Evolutionary conservation across 2,113 vertebrate species (phyloP).

Genomic region (Nycticorax nycticorax): DNA sequence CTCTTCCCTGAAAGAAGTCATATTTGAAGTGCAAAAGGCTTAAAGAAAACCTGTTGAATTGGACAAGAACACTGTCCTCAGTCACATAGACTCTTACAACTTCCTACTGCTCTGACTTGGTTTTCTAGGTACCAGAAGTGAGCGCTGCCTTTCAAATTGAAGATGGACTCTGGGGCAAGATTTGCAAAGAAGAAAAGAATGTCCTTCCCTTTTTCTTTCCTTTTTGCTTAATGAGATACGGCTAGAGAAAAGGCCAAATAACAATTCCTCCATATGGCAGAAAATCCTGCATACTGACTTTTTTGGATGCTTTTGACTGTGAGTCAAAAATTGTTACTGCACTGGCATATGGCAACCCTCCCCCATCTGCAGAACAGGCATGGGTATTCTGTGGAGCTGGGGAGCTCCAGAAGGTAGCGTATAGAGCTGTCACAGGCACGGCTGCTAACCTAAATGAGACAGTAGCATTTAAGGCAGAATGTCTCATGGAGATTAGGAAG

Average conservation of each 20-base stretch:
- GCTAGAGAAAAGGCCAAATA: constrained; percentile 18
- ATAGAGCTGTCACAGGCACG: not conserved
- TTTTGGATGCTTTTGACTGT: not conserved
- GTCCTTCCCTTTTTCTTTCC: not conserved
- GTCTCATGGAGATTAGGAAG: not conserved
- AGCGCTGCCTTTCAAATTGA: not conserved
- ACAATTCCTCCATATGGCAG: constrained; percentile 4
- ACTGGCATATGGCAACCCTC: not conserved
- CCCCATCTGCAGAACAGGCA: not conserved
- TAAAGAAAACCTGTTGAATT: not conserved
- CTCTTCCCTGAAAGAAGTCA: not conserved
- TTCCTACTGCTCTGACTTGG: not conserved
- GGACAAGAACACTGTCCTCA: not conserved
- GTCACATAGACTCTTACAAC: not conserved
- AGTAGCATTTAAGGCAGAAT: not conserved
- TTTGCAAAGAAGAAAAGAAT: not conserved
- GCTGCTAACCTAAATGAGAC: not conserved
- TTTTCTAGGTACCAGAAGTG: not conserved
- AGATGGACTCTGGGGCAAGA: not conserved
- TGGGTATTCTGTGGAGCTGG: not conserved
- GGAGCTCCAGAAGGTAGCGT: not conserved
- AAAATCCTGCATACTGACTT: not conserved
- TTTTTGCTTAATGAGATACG: not conserved
- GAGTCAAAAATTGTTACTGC: not conserved
- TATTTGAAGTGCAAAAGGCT: not conserved